These are phyloP conservation scores for Hyles euphorbiae DNA, from an alignment of 1,140 invertebrate genomes.

Conservation along the genomic window DNA sequence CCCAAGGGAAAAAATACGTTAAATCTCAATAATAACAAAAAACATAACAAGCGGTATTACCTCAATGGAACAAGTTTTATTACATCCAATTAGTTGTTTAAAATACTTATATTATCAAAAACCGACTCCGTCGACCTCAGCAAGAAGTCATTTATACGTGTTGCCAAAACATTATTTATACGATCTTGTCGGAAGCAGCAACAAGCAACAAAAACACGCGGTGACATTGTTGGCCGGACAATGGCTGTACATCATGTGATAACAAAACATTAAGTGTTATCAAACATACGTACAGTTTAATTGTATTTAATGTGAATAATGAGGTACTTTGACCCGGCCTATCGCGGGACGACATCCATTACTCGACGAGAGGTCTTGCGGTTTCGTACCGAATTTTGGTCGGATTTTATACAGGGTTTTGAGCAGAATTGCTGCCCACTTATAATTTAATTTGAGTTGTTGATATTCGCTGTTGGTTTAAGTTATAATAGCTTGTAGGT, in stretches of 20 bases:
- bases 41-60: too few relatives aligned
- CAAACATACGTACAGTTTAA: slow-evolving; percentile 25
- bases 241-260: slow-evolving; percentile 13
- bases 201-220: slow-evolving; percentile 4
- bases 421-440: not conserved
- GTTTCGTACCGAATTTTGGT: not conserved
- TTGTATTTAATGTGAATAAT: slow-evolving; percentile 24
- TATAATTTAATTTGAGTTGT: not conserved
- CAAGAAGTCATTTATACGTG: too few relatives aligned
- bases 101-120: too few relatives aligned
- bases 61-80: too few relatives aligned
- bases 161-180: too few relatives aligned
- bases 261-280: slow-evolving; percentile 22
- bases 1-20: too few relatives aligned
- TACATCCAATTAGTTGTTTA: too few relatives aligned
- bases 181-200: not conserved
- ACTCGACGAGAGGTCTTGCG: not conserved
- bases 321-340: slow-evolving; percentile 15
- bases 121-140: too few relatives aligned
- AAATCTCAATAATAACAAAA: too few relatives aligned
- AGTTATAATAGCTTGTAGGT: not conserved
- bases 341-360: slow-evolving; percentile 6
- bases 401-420: not conserved
- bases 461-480: not conserved
- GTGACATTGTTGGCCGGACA: slow-evolving; percentile 9